These are phyloP conservation scores for Rhinoptilus africanus DNA, from an alignment of 2,113 vertebrate genomes.

Conservation along the genomic window DNA sequence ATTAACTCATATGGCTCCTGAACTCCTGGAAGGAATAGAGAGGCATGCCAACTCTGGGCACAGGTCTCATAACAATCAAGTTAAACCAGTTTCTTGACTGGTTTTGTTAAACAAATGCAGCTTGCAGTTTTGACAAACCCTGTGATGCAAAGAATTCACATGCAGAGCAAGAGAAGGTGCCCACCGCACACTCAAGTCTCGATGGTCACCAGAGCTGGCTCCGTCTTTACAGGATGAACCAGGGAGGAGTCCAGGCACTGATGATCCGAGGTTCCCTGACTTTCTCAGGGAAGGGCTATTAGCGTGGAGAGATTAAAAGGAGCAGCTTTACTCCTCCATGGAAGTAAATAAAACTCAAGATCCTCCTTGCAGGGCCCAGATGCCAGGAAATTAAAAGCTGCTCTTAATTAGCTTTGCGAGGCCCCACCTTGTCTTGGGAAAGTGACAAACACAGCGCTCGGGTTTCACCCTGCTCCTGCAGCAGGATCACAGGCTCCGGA, in stretches of 20 bases:
- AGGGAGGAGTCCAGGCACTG: fast-evolving
- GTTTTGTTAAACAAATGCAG: constrained; percentile 29
- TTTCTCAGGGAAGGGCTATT: not conserved
- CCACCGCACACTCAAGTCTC: fast-evolving
- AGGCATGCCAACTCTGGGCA: not conserved
- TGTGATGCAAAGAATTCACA: not conserved
- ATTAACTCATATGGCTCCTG: not conserved
- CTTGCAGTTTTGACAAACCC: not conserved
- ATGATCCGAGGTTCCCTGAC: not conserved
- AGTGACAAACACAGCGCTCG: fast-evolving
- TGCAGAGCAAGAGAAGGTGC: not conserved
- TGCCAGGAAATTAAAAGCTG: constrained; percentile 47
- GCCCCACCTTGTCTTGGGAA: constrained; percentile 26
- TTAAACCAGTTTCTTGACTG: constrained; percentile 33
- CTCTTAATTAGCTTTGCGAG: constrained; percentile 25
- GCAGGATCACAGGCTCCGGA: not conserved
- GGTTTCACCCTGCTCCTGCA: not conserved
- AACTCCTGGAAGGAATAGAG: not conserved
- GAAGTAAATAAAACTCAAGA: not conserved
- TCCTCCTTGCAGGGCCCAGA: not conserved
- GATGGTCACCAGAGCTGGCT: not conserved
- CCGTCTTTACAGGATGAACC: not conserved
- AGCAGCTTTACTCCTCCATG: not conserved
- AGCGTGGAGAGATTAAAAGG: not conserved
- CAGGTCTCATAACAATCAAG: not conserved